These are phyloP conservation scores for Sebastes dallii DNA, from an alignment of 2,797 vertebrate species.

Conservation along the genomic window DNA sequence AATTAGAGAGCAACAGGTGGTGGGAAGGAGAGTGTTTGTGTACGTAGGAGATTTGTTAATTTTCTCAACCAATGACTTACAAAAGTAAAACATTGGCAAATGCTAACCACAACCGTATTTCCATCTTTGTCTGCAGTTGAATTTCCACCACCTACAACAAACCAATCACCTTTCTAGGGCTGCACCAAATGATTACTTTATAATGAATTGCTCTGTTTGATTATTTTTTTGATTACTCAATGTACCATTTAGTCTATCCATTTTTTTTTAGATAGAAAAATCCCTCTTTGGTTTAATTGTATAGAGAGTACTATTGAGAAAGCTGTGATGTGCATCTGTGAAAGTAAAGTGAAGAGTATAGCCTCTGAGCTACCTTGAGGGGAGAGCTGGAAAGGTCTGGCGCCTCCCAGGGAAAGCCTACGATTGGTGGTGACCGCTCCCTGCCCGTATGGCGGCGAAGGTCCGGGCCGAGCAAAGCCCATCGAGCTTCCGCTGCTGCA, in stretches of 20 bases:
- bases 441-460: conserved; percentile 86
- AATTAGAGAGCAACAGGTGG: conserved; percentile 6
- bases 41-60: not conserved
- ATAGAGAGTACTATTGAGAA: not conserved
- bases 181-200: not conserved
- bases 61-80: conserved; percentile 14
- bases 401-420: conserved; percentile 89
- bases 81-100: not conserved
- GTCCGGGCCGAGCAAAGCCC: conserved; percentile 83
- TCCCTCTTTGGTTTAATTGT: not conserved
- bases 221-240: not conserved
- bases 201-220: not conserved
- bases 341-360: not conserved
- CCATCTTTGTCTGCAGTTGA: not conserved
- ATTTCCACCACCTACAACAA: not conserved
- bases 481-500: conserved; percentile 88
- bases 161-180: not conserved
- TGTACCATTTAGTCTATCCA: not conserved
- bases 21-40: not conserved
- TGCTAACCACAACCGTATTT: not conserved
- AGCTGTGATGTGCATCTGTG: not conserved
- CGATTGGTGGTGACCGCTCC: conserved; percentile 75
- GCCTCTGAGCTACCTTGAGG: conserved; percentile 86
- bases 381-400: conserved; percentile 87
- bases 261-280: not conserved